Percentiles rank a stretch among this genome's conserved stretches.
Conservation (phyloP, 2,888 invertebrate species). For the Acanthosepion lycidas region DNA sequence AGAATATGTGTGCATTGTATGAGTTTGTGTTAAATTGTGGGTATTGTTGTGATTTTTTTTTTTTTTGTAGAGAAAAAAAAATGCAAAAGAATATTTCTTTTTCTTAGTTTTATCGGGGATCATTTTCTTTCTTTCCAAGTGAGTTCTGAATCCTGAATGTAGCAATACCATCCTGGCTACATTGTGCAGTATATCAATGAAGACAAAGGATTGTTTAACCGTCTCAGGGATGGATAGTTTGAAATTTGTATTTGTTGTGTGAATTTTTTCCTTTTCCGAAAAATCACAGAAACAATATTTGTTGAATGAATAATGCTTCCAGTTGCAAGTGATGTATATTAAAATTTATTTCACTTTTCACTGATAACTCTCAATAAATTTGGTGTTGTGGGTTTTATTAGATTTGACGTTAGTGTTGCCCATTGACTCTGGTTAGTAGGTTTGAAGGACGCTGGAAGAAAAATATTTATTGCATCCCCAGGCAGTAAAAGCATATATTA, state of each 20-base stretch:
- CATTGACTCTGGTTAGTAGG: too few relatives aligned
- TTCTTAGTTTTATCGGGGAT: background rate
- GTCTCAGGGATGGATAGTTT: conserved; percentile 39
- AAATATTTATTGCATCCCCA: background rate
- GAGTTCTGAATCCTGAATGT: conserved; percentile 14
- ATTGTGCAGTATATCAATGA: conserved; percentile 41
- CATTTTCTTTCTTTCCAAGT: background rate
- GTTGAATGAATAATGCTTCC: conserved; percentile 43
- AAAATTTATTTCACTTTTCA: background rate
- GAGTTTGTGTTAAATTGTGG: conserved; percentile 33
- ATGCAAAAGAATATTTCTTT: background rate
- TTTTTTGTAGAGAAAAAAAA: background rate
- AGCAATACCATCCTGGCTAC: conserved; percentile 46
- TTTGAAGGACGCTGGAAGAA: too few relatives aligned
- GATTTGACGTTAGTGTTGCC: too few relatives aligned
- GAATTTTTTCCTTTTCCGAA: background rate
- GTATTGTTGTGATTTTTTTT: background rate
- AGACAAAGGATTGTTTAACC: conserved; percentile 46
- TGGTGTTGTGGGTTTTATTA: too few relatives aligned
- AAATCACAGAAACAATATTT: background rate
- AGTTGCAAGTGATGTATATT: conserved; percentile 38
- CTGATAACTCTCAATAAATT: background rate
- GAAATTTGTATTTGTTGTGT: background rate
- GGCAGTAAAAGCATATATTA: background rate
- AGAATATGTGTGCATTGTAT: background rate